phyloP scores from a whole-genome alignment of 2,888 invertebrate species.

The Cheilosia urbana region DNA sequence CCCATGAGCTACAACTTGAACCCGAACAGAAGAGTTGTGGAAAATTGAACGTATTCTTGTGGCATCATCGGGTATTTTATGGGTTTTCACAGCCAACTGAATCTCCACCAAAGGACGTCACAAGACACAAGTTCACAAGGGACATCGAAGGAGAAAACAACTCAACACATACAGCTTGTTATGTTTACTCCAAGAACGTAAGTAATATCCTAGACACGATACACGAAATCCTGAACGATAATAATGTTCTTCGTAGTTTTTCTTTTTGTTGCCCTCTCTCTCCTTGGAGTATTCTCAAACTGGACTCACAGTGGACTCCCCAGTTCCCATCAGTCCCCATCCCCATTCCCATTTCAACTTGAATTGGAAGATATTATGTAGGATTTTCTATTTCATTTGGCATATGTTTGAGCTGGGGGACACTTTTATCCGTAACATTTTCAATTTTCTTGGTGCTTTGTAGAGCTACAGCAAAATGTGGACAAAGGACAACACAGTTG shows the following conservation, averaged over 20 bases:
- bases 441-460: slow-evolving; percentile 53
- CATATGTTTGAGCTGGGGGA: background rate
- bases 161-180: slow-evolving; percentile 4
- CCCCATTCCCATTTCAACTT: slow-evolving; percentile 3
- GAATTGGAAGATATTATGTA: slow-evolving; percentile 11
- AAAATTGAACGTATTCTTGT: slow-evolving; percentile 55
- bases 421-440: slow-evolving; percentile 33
- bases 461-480: slow-evolving; percentile 8
- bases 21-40: slow-evolving; percentile 36
- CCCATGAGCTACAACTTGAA: slow-evolving; percentile 28
- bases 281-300: slow-evolving; percentile 24
- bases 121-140: too few relatives aligned
- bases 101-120: slow-evolving; percentile 7
- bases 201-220: slow-evolving; percentile 48
- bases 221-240: slow-evolving; percentile 32
- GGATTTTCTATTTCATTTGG: background rate
- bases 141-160: slow-evolving; percentile 23
- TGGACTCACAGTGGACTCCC: slow-evolving; percentile 31
- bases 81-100: slow-evolving; percentile 46
- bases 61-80: slow-evolving; percentile 52
- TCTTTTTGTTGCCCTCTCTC: background rate
- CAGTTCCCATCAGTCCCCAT: too few relatives aligned
- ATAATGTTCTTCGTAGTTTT: slow-evolving; percentile 20
- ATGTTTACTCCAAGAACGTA: slow-evolving; percentile 49
- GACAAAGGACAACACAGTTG: background rate